Percentiles rank a stretch among this genome's conserved stretches.
These are phyloP conservation scores for Seira ritae DNA, from an alignment of 2,888 invertebrate genomes.

Conservation along the genomic window DNA sequence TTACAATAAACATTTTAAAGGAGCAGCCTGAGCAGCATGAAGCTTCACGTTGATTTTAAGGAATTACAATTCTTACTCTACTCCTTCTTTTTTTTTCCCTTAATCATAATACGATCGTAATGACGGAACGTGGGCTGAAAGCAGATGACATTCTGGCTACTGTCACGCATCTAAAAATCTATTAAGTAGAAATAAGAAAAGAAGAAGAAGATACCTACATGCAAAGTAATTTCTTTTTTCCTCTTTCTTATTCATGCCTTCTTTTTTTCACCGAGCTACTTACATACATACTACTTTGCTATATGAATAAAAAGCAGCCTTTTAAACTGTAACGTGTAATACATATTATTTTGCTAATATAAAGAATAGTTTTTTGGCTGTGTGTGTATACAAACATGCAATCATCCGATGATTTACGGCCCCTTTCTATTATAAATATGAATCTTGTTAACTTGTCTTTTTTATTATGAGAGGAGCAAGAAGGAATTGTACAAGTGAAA, in stretches of 20 bases:
- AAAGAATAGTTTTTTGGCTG: background rate
- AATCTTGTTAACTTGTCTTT: slow-evolving; percentile 66
- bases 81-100: slow-evolving; percentile 20
- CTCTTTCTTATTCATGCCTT: slow-evolving; percentile 25
- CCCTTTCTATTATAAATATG: slow-evolving; percentile 65
- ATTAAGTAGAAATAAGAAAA: slow-evolving; percentile 51
- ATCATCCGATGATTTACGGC: slow-evolving; percentile 66
- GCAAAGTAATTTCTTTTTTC: slow-evolving; percentile 45
- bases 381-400: slow-evolving; percentile 52
- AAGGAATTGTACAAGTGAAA: too few relatives aligned
- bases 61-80: background rate
- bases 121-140: slow-evolving; percentile 66
- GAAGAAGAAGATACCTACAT: slow-evolving; percentile 38
- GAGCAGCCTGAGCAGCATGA: slow-evolving; percentile 53
- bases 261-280: background rate
- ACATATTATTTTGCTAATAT: background rate
- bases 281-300: too few relatives aligned
- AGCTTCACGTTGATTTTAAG: slow-evolving; percentile 47
- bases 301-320: too few relatives aligned
- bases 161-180: slow-evolving; percentile 62
- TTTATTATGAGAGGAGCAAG: slow-evolving; percentile 58
- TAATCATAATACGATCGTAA: slow-evolving; percentile 64
- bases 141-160: slow-evolving; percentile 66
- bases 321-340: background rate
- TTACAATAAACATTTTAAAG: slow-evolving; percentile 54